These are phyloP conservation scores for Apantesis nais DNA, from an alignment of 2,888 invertebrate genomes.

Conservation along the genomic window DNA sequence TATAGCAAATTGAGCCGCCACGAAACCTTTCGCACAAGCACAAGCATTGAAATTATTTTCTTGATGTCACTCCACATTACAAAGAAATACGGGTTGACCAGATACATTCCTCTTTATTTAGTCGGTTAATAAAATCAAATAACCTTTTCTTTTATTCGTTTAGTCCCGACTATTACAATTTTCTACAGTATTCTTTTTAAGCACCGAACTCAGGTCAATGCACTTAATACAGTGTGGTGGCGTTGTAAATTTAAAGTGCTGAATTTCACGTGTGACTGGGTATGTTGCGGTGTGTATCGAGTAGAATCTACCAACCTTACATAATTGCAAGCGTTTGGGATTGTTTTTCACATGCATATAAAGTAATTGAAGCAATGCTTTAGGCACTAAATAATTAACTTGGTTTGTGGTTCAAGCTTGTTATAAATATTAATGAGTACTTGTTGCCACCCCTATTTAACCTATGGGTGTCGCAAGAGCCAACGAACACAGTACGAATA, in stretches of 20 bases:
- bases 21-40: no score
- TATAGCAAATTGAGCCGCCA: no score
- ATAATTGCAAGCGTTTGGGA: constrained; percentile 29
- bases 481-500: no score
- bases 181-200: constrained; percentile 9
- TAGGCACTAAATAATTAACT: not conserved
- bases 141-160: not conserved
- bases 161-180: not conserved
- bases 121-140: not conserved
- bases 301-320: constrained; percentile 26
- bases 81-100: no score
- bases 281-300: constrained; percentile 41
- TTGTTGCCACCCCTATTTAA: not conserved
- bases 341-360: not conserved
- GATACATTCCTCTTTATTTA: not conserved
- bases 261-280: constrained; percentile 61
- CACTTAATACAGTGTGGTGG: constrained; percentile 32
- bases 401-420: no score
- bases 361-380: constrained; percentile 1
- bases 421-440: not conserved
- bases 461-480: no score
- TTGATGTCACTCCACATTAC: no score
- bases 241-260: constrained; percentile 59
- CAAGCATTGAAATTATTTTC: no score
- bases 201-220: constrained; percentile 29